Conservation (phyloP, 1,140 invertebrate species). For the Caenorhabditis brenneri region DNA sequence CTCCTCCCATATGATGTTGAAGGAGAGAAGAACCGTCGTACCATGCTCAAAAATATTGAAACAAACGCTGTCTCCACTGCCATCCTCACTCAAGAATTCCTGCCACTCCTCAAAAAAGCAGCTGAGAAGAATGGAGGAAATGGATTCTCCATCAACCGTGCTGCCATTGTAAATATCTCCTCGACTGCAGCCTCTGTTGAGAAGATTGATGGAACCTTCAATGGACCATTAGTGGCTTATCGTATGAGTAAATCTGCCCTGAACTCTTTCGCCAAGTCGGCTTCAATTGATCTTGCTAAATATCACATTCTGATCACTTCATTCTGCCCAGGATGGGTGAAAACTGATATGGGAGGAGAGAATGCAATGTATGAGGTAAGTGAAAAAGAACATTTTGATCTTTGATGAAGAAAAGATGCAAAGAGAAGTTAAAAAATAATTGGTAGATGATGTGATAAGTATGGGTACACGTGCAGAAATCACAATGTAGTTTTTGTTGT, state of each 20-base stretch:
- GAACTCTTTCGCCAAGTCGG: conserved; percentile 41
- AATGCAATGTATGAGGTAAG: conserved; percentile 22
- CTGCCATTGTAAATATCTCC: conserved; percentile 53
- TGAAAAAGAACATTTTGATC: background rate
- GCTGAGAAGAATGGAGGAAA: conserved; percentile 6
- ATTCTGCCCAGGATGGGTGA: conserved; percentile 52
- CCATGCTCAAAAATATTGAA: conserved; percentile 20
- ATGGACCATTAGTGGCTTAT: conserved; percentile 40
- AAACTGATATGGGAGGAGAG: conserved; percentile 51
- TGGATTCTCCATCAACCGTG: conserved; percentile 29
- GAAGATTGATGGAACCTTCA: conserved; percentile 42
- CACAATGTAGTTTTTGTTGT: no score
- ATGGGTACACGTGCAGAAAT: no score
- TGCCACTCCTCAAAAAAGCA: conserved; percentile 49
- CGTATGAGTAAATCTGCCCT: conserved; percentile 51
- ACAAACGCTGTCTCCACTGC: conserved; percentile 42
- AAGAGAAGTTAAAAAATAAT: no score
- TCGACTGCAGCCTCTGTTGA: conserved; percentile 40
- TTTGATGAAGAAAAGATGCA: background rate
- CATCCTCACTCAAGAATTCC: conserved; percentile 53
- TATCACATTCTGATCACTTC: conserved; percentile 42
- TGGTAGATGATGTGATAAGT: no score
- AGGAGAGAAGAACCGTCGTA: background rate
- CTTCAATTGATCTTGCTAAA: conserved; percentile 25
- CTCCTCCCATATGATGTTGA: conserved; percentile 26